phyloP scores from a whole-genome alignment of 1,140 invertebrate species.

The Sarcophaga peregrina region DNA sequence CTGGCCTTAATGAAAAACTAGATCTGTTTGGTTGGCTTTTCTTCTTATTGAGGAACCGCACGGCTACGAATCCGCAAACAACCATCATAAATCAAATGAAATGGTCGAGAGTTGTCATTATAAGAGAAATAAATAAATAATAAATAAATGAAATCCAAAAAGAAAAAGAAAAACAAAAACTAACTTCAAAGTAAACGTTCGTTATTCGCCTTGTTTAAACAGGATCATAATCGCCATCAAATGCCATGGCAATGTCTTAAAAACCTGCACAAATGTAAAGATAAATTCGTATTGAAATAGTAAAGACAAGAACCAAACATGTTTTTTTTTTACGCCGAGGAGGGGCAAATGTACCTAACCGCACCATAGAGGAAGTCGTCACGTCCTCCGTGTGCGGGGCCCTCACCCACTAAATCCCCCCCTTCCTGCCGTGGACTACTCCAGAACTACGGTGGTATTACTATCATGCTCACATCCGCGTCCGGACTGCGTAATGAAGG shows the following conservation, averaged over 20 bases:
- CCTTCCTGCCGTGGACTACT: too few relatives aligned
- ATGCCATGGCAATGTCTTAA: not conserved
- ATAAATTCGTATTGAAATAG: too few relatives aligned
- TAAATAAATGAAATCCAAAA: not conserved
- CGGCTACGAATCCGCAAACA: not conserved
- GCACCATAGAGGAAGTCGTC: too few relatives aligned
- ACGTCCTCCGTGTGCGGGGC: too few relatives aligned
- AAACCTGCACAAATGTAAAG: not conserved
- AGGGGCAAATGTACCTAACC: too few relatives aligned
- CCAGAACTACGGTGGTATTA: too few relatives aligned
- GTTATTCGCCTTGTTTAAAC: not conserved
- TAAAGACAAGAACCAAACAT: too few relatives aligned
- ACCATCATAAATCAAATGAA: constrained; percentile 26
- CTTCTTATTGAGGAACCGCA: too few relatives aligned
- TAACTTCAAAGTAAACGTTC: not conserved
- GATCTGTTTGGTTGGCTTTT: not conserved
- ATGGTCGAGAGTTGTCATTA: constrained; percentile 28
- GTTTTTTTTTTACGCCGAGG: too few relatives aligned
- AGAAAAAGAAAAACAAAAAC: not conserved
- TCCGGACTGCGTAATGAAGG: too few relatives aligned
- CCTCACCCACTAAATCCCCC: too few relatives aligned
- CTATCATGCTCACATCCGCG: too few relatives aligned
- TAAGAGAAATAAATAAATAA: not conserved
- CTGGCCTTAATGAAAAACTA: not conserved
- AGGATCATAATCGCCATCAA: not conserved